phyloP scores from a whole-genome alignment of 1,140 invertebrate species.

The Dolichoris vasculosae region DNA sequence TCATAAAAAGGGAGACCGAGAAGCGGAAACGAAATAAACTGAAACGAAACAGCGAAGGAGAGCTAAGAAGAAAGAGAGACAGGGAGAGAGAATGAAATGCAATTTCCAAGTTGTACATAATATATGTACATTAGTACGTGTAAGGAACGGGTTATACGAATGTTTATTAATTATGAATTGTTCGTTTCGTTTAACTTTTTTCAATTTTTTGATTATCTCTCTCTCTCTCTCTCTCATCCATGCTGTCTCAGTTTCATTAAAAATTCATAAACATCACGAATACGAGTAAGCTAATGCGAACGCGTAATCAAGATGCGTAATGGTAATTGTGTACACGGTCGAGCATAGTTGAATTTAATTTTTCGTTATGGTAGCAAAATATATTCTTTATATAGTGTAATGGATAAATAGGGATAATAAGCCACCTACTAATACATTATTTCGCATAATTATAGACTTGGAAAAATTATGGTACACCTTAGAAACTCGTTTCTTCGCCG shows the following conservation, averaged over 20 bases:
- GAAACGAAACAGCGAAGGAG: background rate
- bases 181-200: constrained; percentile 31
- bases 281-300: background rate
- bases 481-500: background rate
- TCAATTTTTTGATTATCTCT: background rate
- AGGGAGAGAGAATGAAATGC: constrained; percentile 29
- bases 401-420: constrained; percentile 3
- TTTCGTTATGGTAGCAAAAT: background rate
- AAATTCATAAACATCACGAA: background rate
- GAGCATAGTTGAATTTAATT: background rate
- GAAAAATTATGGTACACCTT: background rate
- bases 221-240: background rate
- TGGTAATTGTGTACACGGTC: constrained; percentile 19
- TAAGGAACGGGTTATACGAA: constrained; percentile 31
- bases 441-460: background rate
- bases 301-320: constrained; percentile 24
- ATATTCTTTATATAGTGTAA: background rate
- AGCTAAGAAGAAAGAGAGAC: constrained; percentile 19
- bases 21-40: background rate
- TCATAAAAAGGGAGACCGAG: background rate
- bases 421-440: background rate
- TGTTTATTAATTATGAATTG: constrained; percentile 49
- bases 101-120: constrained; percentile 6
- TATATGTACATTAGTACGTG: background rate
- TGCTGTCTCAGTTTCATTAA: background rate